These are phyloP conservation scores for Dreissena polymorpha DNA, from an alignment of 1,140 invertebrate genomes.

Conservation along the genomic window DNA sequence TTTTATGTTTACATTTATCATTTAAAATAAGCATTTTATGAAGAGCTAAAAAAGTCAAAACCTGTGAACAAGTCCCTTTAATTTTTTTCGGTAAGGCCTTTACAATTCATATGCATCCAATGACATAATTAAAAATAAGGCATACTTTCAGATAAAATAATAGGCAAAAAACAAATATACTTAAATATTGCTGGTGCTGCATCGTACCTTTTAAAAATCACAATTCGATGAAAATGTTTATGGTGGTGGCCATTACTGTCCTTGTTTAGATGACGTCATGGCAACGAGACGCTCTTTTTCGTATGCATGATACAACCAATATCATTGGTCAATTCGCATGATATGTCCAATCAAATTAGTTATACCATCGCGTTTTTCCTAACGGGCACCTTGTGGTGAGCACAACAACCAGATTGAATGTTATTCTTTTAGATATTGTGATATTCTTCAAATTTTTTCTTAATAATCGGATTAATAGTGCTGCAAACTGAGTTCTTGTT, in stretches of 20 bases:
- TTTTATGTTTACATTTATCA: too few species aligned
- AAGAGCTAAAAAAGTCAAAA: too few species aligned
- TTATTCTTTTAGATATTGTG: neutral
- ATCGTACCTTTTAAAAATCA: neutral
- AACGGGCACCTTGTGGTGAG: conserved; percentile 46
- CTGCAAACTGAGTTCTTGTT: neutral
- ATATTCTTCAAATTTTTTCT: too few species aligned
- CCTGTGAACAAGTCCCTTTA: too few species aligned
- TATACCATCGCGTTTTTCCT: neutral
- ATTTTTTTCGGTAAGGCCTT: too few species aligned
- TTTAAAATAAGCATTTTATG: too few species aligned
- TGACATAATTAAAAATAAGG: too few species aligned
- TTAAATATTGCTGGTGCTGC: neutral
- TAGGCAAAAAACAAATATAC: neutral
- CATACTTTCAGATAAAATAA: neutral
- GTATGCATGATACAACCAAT: neutral
- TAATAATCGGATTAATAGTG: too few species aligned
- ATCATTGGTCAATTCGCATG: conserved; percentile 52
- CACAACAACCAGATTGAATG: conserved; percentile 57
- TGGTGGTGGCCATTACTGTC: conserved; percentile 62
- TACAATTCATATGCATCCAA: too few species aligned
- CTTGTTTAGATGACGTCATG: conserved; percentile 69
- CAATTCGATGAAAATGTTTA: neutral
- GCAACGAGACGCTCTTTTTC: conserved; percentile 57
- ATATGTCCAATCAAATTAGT: conserved; percentile 55